Percentiles rank a stretch among this genome's conserved stretches.
phyloP scores from a whole-genome alignment of 2,888 invertebrate species.

The Meghimatium bilineatum region DNA sequence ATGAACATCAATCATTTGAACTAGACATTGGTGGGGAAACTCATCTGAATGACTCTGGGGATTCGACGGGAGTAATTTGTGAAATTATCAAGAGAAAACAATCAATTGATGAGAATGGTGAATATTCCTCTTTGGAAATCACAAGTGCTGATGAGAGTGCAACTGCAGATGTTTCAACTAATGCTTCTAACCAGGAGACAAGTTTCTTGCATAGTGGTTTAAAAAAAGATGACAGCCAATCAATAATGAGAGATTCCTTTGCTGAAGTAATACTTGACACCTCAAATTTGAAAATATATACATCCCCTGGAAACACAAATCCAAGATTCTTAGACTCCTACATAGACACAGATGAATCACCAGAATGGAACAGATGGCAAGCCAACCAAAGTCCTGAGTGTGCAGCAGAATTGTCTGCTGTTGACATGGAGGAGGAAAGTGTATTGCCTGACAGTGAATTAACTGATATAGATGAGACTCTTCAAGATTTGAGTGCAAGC shows the following conservation, averaged over 20 bases:
- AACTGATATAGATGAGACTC: neutral
- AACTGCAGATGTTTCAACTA: neutral
- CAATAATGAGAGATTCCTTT: conserved; percentile 8
- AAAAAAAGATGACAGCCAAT: neutral
- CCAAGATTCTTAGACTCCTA: neutral
- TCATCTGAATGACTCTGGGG: neutral
- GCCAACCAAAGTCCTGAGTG: conserved; percentile 27
- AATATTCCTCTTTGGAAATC: neutral
- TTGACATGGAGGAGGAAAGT: conserved; percentile 21
- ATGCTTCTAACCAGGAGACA: neutral
- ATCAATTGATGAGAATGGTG: neutral
- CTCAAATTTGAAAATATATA: neutral
- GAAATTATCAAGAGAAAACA: neutral
- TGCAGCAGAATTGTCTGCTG: conserved; percentile 12
- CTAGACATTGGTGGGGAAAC: neutral
- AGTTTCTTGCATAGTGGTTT: neutral
- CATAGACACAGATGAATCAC: conserved; percentile 1
- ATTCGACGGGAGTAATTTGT: neutral
- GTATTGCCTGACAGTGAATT: neutral
- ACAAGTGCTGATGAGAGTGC: neutral
- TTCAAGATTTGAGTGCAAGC: neutral
- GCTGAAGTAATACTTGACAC: neutral
- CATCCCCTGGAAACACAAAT: neutral
- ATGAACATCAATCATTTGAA: neutral
- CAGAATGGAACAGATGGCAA: conserved; percentile 31